Conservation (phyloP, 1,140 invertebrate genomes). For the Eupeodes corollae region DNA sequence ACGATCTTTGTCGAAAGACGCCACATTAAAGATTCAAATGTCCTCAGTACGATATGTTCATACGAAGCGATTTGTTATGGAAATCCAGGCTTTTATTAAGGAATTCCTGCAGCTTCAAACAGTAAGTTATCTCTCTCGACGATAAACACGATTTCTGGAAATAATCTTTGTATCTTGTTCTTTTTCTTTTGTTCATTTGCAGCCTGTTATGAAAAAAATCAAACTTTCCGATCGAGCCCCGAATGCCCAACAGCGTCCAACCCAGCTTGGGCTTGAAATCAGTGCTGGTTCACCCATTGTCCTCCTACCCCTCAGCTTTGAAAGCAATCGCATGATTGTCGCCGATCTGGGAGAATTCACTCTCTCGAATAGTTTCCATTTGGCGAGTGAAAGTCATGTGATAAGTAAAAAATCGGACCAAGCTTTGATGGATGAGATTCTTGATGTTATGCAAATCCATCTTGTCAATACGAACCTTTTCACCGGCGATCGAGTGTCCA, state of each 20-base stretch:
- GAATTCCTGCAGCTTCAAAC: constrained; percentile 77
- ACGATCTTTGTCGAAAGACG: constrained; percentile 44
- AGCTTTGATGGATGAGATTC: constrained; percentile 36
- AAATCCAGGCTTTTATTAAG: constrained; percentile 74
- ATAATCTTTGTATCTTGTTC: background rate
- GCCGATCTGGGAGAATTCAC: constrained; percentile 71
- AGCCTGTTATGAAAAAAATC: constrained; percentile 31
- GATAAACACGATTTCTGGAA: too few relatives aligned
- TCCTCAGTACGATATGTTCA: constrained; percentile 86
- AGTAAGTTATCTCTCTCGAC: too few relatives aligned
- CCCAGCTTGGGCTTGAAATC: constrained; percentile 28
- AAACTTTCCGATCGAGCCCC: constrained; percentile 20
- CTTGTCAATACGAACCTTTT: constrained; percentile 76
- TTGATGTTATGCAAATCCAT: constrained; percentile 68
- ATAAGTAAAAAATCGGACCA: constrained; percentile 41
- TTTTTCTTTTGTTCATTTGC: constrained; percentile 7
- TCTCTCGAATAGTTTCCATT: constrained; percentile 61
- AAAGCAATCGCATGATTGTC: constrained; percentile 63
- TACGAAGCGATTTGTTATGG: constrained; percentile 83
- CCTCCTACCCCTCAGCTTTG: constrained; percentile 74
- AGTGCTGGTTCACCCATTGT: constrained; percentile 66
- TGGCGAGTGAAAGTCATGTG: constrained; percentile 45
- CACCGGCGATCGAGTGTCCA: constrained; percentile 43
- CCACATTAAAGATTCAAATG: constrained; percentile 69
- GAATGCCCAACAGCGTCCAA: constrained; percentile 13